Evolutionary conservation across 2,113 vertebrate genomes (phyloP).

Genomic region (Garra rufa): DNA sequence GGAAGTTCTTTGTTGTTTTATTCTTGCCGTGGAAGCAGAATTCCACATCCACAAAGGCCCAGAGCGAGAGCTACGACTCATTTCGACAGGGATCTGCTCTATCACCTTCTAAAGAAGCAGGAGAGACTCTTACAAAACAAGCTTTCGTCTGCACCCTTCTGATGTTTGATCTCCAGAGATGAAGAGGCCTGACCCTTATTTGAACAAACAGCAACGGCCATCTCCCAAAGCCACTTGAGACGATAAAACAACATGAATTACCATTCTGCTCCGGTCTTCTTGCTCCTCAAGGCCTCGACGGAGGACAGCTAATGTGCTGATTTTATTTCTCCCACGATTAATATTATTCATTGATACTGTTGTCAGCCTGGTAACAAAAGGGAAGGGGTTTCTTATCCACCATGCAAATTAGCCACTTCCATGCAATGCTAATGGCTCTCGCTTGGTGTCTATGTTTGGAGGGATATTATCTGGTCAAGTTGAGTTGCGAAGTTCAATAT

Average conservation of each 20-base stretch:
- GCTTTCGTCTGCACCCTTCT: conserved; percentile 45
- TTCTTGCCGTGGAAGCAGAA: background rate
- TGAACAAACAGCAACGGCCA: conserved; percentile 51
- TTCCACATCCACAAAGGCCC: background rate
- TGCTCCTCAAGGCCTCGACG: conserved; percentile 37
- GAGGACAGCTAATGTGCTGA: conserved; percentile 54
- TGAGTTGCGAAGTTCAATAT: conserved; percentile 22
- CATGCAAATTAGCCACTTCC: conserved; percentile 58
- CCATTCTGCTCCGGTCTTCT: conserved; percentile 43
- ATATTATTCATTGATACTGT: conserved; percentile 56
- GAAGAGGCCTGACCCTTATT: conserved; percentile 55
- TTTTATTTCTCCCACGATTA: conserved; percentile 55
- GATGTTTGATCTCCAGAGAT: conserved; percentile 63
- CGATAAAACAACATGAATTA: conserved; percentile 55
- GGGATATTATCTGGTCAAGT: conserved; percentile 16
- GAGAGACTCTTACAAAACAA: conserved; percentile 45
- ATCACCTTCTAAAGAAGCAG: conserved; percentile 50
- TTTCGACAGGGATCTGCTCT: conserved; percentile 39
- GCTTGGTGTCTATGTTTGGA: background rate
- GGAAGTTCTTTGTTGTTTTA: conserved; percentile 20
- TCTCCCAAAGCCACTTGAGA: conserved; percentile 53
- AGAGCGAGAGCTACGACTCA: conserved; percentile 22
- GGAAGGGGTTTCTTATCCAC: conserved; percentile 30
- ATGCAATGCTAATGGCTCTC: conserved; percentile 54
- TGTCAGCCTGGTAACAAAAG: conserved; percentile 46